Base-by-base conservation (phyloP, 92 coral and sea anemone genomes). In the Paramuricea clavata region DNA sequence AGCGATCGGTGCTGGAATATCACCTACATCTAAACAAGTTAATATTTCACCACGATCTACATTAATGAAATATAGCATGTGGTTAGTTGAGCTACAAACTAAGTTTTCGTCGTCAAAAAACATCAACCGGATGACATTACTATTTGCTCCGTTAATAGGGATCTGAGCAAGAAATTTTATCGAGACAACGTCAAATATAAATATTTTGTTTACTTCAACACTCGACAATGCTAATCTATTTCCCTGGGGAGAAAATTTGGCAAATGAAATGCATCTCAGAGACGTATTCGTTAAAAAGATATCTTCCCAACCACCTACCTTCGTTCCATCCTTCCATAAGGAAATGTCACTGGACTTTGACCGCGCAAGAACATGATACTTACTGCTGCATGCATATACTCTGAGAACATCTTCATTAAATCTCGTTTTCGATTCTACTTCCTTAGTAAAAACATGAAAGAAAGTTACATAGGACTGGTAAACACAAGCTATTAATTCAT, bases 31-130 rank as follows among this genome's bases (percentile, higher is more conserved):
- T 57, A 57, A 25, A 25, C 65, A 57, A 21, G 65, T 1, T n/a
- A 57, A n/a, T 57, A 57, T 11, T 19, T 57, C 65, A n/a, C 65
- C 65, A 57, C 65, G 65, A 7, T 57, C 30, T n/a, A 57, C 65
- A 25, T 22, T 57, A n/a, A 57, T 57, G 26, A 57, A 57, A 19
- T 57, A 57, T 16, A 57, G 17, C 27, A 57, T 57, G 17, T 19
- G 65, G 17, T 21, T 57, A 57, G 27, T 57, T n/a, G 65, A 57
- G 30, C 65, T 12, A 57, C 26, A 57, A 25, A 57, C 65, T 21
- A 52, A 52, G 61, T 52, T 52, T 21, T 52, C 61, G 25, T 52
- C 25, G 61, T 57, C 65, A 57, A n/a, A 57, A 57, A 57, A 57
- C 27, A 6, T 21, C 65, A 57, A 57, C 65, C 65, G 2, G 12